Evolutionary conservation across 2,113 vertebrate genomes (phyloP).

Genomic region (Salvelinus namaycush): DNA sequence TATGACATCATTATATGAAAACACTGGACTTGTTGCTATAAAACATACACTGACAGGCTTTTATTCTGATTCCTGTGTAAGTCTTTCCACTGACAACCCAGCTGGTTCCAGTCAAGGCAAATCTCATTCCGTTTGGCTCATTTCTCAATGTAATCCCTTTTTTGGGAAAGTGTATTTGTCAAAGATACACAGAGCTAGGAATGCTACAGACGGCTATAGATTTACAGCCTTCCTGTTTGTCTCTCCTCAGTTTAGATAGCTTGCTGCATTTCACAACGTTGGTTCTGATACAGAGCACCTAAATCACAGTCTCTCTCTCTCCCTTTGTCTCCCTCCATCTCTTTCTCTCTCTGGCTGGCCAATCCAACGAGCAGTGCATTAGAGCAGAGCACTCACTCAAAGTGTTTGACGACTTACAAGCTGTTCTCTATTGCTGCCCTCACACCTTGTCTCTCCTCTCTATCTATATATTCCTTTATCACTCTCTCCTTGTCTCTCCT

Average conservation of each 20-base stretch:
- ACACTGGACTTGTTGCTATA: not conserved
- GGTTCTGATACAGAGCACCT: conserved; percentile 65
- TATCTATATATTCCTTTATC: no score
- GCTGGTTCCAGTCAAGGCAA: conserved; percentile 66
- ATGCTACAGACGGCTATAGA: conserved; percentile 71
- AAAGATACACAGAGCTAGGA: conserved; percentile 69
- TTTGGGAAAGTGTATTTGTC: conserved; percentile 63
- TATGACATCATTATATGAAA: not conserved
- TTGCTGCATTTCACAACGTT: conserved; percentile 60
- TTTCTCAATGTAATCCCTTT: conserved; percentile 63
- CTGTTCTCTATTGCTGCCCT: not conserved
- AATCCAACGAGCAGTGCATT: not conserved
- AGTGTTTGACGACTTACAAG: conserved; percentile 22
- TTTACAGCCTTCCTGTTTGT: conserved; percentile 69
- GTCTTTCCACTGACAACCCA: conserved; percentile 58
- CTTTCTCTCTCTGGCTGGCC: conserved; percentile 12
- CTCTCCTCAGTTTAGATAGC: conserved; percentile 62
- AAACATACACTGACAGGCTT: conserved; percentile 9
- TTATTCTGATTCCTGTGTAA: conserved; percentile 59
- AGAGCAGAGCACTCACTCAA: conserved; percentile 25
- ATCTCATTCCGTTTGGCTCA: conserved; percentile 65
- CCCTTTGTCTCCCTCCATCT: conserved; percentile 38
- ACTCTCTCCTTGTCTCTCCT: not conserved
- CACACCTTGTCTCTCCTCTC: not conserved
- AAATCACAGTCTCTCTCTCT: conserved; percentile 65